Percentiles rank a stretch among this genome's conserved stretches.
phyloP scores from a whole-genome alignment of 2,888 invertebrate genomes.

The Athalia rosae region DNA sequence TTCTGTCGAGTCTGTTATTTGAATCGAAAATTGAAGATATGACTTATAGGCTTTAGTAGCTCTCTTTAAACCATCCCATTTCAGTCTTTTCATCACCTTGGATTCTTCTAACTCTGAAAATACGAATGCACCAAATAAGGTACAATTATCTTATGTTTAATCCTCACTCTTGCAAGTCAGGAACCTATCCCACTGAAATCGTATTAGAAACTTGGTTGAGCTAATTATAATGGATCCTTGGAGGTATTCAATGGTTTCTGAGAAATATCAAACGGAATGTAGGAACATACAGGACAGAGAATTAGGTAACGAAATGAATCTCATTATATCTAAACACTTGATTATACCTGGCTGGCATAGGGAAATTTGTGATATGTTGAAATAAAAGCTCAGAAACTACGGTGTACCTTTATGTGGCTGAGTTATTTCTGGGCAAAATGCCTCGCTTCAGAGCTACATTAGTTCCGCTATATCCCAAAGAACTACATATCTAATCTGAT shows the following conservation, averaged over 20 bases:
- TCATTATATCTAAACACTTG: no score
- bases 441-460: neutral
- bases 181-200: neutral
- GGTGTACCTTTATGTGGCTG: no score
- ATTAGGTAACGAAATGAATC: no score
- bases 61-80: constrained; percentile 63
- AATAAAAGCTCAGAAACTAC: no score
- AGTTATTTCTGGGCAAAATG: no score
- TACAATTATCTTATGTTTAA: neutral
- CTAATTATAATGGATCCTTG: no score
- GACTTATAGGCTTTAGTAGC: constrained; percentile 62
- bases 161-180: neutral
- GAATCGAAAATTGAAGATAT: constrained; percentile 51
- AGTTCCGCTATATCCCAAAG: neutral
- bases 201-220: neutral
- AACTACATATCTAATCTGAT: neutral
- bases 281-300: no score
- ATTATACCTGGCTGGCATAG: no score
- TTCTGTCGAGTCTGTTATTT: constrained; percentile 48
- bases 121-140: neutral
- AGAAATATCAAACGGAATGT: no score
- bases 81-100: constrained; percentile 52
- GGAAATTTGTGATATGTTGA: no score
- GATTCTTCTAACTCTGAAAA: constrained; percentile 54
- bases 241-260: no score